Percentiles rank a stretch among this genome's conserved stretches.
Conservation (phyloP, 2,888 invertebrate species). For the Caenorhabditis sp. region DNA sequence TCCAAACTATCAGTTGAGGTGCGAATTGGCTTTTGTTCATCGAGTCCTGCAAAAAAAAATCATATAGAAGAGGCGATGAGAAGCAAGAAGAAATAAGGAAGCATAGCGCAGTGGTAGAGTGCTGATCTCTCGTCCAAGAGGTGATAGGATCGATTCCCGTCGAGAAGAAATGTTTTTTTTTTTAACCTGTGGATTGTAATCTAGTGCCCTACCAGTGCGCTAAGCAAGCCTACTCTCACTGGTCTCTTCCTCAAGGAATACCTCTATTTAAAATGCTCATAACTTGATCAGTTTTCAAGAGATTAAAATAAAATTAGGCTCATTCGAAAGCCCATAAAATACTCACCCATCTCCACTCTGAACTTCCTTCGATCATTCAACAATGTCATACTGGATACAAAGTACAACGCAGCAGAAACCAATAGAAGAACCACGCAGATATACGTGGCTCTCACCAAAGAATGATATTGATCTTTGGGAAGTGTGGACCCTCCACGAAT, state of each 20-base stretch:
- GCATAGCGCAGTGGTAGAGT: not conserved
- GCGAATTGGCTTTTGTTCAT: conserved; percentile 38
- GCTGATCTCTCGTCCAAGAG: too few relatives aligned
- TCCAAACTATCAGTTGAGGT: conserved; percentile 44
- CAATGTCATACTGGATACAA: conserved; percentile 42
- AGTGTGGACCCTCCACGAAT: conserved; percentile 49
- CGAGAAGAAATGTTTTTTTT: too few relatives aligned
- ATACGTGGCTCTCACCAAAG: conserved; percentile 43
- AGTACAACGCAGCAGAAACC: conserved; percentile 45
- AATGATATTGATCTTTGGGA: conserved; percentile 48
- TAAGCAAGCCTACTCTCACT: too few relatives aligned
- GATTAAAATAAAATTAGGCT: too few relatives aligned
- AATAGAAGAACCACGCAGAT: conserved; percentile 43
- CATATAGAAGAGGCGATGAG: not conserved
- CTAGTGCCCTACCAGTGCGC: too few relatives aligned
- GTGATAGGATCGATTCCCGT: too few relatives aligned
- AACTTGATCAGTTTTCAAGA: too few relatives aligned
- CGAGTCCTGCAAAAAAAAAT: conserved; percentile 21
- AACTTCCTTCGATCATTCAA: conserved; percentile 44
- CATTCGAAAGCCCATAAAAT: not conserved
- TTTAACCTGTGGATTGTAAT: too few relatives aligned
- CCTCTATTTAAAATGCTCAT: too few relatives aligned
- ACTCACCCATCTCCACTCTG: conserved; percentile 42
- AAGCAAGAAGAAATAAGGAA: not conserved
- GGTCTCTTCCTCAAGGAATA: too few relatives aligned